phyloP scores from a whole-genome alignment of 2,113 vertebrate species.

The Psettodes erumei region DNA sequence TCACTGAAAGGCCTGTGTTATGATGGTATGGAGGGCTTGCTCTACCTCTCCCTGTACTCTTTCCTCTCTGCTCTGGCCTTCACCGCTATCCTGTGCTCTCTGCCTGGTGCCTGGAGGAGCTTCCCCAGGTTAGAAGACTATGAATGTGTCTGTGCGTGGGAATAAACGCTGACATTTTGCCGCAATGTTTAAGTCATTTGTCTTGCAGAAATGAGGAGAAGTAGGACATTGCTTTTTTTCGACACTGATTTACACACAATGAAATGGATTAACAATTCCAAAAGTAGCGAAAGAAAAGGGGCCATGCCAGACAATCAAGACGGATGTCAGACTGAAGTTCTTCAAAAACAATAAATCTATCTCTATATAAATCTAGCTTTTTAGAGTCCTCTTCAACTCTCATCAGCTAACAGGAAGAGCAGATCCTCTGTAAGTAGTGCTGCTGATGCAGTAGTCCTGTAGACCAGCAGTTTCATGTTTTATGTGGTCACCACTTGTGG shows the following conservation, averaged over 20 bases:
- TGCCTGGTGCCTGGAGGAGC: slow-evolving; percentile 91
- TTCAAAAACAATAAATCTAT: slow-evolving; percentile 1
- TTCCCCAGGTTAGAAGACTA: slow-evolving; percentile 87
- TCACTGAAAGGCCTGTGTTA: slow-evolving; percentile 92
- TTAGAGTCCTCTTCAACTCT: not conserved
- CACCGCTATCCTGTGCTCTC: slow-evolving; percentile 90
- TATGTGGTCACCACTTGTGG: slow-evolving; percentile 1
- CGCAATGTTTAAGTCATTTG: not conserved
- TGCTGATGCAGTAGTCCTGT: too few species aligned
- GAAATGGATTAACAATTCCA: not conserved
- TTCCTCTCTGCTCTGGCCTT: slow-evolving; percentile 90
- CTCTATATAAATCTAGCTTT: too few species aligned
- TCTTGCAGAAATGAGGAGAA: not conserved
- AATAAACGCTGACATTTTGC: not conserved
- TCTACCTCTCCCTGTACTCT: slow-evolving; percentile 92
- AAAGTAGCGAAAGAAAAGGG: not conserved
- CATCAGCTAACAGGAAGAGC: not conserved
- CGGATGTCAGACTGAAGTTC: not conserved
- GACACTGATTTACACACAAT: not conserved
- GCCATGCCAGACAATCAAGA: accelerated
- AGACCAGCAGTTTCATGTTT: not conserved
- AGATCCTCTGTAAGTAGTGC: not conserved
- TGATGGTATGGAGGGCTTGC: slow-evolving; percentile 91
- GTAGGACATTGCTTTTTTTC: not conserved
- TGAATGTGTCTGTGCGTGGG: not conserved